Base-by-base conservation (phyloP, 1,140 invertebrate species). In the Oedothorax gibbosus region DNA sequence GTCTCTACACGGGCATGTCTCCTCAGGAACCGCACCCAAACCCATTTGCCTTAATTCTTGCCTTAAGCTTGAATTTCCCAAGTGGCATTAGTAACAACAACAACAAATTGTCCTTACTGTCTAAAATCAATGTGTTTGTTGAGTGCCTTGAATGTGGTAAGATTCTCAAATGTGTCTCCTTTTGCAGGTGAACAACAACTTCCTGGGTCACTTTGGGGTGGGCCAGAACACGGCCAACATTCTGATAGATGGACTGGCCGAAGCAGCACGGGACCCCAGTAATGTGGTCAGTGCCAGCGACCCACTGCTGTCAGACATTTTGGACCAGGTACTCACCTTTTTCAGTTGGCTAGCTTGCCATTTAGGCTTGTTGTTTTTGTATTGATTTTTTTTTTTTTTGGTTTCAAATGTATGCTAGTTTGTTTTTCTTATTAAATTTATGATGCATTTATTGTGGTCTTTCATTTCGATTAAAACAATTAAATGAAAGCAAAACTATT, bases 261-360 rank as follows among this genome's bases (percentile, higher is more conserved):
- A 85, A n/a, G 54, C 65, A 7, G 69, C 35, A 18, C 71, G 53
- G 54, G 75, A 85, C 35, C 54, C 75, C 7, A 84, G 60, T 50
- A 85, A 68, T 21, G 49, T 68, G 14, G 62, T 66, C 15, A 66
- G 50, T 75, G 50, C 81, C 75, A 92, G 92, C 71, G 95, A 96
- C 91, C 93, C 93, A 15, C 91, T 94, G 85, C 90, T 96, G 54
- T 96, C 95, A 7, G 94, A 95, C 87, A 93, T 97, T 87, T 89
- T 97, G 86, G 95, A 96, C 91, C 93, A 95, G 90, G 93, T 96
- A 64, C 35, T 35, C 2, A 1, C 5, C 35, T 35, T 35, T 2
- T 35, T 35, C 2, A 2, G 35, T 35, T 35, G 35, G 1, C 1
- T 35, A 69, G 12, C 20, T 18, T 69, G 35, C 8, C 15, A 21